phyloP scores from a whole-genome alignment of 2,113 vertebrate species.

The Heterotilapia buettikoferi region DNA sequence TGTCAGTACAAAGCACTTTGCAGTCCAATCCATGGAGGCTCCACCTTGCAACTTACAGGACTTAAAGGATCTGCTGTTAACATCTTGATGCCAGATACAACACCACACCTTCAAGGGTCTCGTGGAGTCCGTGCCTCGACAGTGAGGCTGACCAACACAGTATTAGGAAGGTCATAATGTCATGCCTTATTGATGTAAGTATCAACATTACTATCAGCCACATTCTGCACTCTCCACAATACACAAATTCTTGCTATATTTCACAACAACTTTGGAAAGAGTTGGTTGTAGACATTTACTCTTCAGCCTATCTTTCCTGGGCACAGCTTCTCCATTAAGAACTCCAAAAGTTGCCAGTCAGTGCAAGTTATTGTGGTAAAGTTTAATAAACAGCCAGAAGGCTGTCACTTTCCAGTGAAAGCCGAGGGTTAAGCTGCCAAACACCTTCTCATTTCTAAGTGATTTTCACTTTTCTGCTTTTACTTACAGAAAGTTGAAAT shows the following conservation, averaged over 20 bases:
- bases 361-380: constrained; percentile 19
- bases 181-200: not conserved
- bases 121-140: not conserved
- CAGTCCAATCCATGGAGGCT: not conserved
- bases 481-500: not conserved
- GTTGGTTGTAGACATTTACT: not conserved
- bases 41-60: not conserved
- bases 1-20: not conserved
- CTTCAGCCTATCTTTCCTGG: not conserved
- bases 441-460: not conserved
- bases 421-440: not conserved
- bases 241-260: not conserved
- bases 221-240: not conserved
- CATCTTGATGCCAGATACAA: not conserved
- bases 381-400: constrained; percentile 19
- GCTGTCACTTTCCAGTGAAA: constrained; percentile 10
- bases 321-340: not conserved
- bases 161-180: not conserved
- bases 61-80: not conserved
- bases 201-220: not conserved
- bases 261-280: not conserved
- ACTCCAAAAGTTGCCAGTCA: constrained; percentile 4
- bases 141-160: not conserved
- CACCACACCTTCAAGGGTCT: not conserved
- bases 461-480: not conserved